These are phyloP conservation scores for Brachyistius frenatus DNA, from an alignment of 2,113 vertebrate genomes.

Conservation along the genomic window DNA sequence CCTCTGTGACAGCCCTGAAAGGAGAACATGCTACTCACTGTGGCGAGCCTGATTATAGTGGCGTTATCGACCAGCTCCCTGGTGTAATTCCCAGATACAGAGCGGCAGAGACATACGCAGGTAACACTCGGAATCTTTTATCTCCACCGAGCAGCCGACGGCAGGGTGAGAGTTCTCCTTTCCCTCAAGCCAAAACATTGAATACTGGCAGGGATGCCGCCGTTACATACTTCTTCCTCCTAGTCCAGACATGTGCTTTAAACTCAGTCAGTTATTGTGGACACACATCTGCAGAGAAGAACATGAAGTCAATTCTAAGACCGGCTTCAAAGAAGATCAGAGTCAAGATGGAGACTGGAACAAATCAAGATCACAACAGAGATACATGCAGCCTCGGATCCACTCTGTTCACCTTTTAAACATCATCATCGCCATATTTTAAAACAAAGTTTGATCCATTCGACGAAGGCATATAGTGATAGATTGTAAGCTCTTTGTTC, in stretches of 20 bases:
- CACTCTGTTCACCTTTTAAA: constrained; percentile 2
- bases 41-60: constrained; percentile 83
- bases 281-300: constrained; percentile 23
- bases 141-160: constrained; percentile 79
- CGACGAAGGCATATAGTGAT: background rate
- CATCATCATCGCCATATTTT: background rate
- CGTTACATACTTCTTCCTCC: constrained; percentile 47
- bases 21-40: constrained; percentile 82
- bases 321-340: constrained; percentile 30
- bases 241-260: constrained; percentile 35
- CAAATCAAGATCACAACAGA: constrained; percentile 46
- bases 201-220: constrained; percentile 63
- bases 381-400: background rate
- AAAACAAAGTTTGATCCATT: background rate
- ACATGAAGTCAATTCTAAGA: constrained; percentile 31
- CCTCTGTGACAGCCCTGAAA: constrained; percentile 81
- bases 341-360: constrained; percentile 34
- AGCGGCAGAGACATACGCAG: constrained; percentile 63
- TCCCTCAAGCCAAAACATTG: constrained; percentile 76
- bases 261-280: constrained; percentile 39
- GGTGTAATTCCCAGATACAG: constrained; percentile 83
- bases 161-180: constrained; percentile 78
- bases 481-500: background rate
- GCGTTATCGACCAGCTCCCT: constrained; percentile 84
- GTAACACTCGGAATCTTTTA: constrained; percentile 82